A percentile compares a stretch with the other conserved stretches of the same genome.
phyloP scores from a whole-genome alignment of 2,113 vertebrate genomes.

The Ahaetulla prasina region DNA sequence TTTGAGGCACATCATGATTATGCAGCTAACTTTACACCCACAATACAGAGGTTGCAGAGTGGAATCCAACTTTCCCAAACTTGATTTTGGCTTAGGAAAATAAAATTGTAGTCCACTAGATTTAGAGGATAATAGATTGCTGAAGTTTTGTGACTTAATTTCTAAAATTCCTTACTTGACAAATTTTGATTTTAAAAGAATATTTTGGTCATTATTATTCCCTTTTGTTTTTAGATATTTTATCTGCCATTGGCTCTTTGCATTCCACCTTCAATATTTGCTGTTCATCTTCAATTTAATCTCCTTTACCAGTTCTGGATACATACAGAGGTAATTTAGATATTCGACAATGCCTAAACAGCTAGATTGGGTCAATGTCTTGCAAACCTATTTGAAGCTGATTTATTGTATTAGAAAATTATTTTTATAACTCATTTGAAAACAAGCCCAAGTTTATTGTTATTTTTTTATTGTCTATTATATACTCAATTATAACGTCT shows the following conservation, averaged over 20 bases:
- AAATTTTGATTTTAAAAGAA: not conserved
- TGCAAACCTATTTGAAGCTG: slow-evolving; percentile 72
- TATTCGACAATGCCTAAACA: slow-evolving; percentile 62
- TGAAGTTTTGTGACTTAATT: not conserved
- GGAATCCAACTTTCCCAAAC: not conserved
- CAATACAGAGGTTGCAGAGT: not conserved
- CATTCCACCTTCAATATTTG: slow-evolving; percentile 83
- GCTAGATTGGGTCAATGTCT: slow-evolving; percentile 65
- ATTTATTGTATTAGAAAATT: slow-evolving; percentile 83
- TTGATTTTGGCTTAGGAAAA: not conserved
- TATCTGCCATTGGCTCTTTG: slow-evolving; percentile 86
- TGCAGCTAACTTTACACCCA: not conserved
- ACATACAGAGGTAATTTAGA: slow-evolving; percentile 85
- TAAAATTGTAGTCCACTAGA: not conserved
- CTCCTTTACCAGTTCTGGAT: slow-evolving; percentile 97
- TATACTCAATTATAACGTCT: slow-evolving; percentile 79
- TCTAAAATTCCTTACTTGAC: not conserved
- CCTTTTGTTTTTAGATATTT: slow-evolving; percentile 76
- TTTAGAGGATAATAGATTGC: not conserved
- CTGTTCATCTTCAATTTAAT: slow-evolving; percentile 90
- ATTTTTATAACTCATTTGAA: slow-evolving; percentile 77
- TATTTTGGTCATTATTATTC: slow-evolving; percentile 4
- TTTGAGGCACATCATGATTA: not conserved
- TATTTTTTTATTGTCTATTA: slow-evolving; percentile 66
- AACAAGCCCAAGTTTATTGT: slow-evolving; percentile 78